These are phyloP conservation scores for Xiphorhynchus elegans DNA, from an alignment of 2,113 vertebrate species.

Conservation along the genomic window DNA sequence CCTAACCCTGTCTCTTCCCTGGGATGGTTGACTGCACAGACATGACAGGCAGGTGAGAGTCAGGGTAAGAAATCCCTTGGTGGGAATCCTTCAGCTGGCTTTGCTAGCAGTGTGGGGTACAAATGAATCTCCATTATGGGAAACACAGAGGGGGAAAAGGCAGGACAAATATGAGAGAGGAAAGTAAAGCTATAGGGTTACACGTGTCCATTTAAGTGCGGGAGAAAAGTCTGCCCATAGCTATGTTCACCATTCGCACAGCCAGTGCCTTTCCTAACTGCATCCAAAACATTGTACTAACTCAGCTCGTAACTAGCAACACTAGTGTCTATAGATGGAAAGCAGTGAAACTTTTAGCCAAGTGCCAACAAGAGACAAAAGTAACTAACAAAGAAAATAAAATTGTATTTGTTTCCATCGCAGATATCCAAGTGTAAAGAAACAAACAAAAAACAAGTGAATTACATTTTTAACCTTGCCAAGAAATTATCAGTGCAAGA, in stretches of 20 bases:
- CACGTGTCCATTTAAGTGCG: neutral
- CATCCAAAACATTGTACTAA: neutral
- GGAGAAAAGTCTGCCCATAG: neutral
- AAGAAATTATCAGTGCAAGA: neutral
- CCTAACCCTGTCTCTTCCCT: neutral
- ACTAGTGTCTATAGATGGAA: neutral
- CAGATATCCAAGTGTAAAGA: neutral
- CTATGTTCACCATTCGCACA: neutral
- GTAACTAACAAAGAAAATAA: neutral
- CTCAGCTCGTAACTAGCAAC: neutral
- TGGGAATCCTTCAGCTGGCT: neutral
- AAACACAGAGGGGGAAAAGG: neutral
- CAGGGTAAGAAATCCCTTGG: neutral
- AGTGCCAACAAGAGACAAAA: neutral
- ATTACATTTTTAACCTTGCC: neutral
- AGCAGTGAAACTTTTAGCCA: neutral
- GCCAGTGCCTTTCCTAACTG: neutral
- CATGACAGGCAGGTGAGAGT: neutral
- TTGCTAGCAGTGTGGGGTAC: neutral
- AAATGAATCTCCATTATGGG: neutral
- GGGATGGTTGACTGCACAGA: neutral
- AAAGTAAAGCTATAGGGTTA: neutral
- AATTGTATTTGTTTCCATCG: neutral
- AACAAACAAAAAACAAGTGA: neutral
- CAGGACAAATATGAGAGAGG: accelerated